Conservation (phyloP, 2,888 invertebrate species). For the Anorthoa munda region DNA sequence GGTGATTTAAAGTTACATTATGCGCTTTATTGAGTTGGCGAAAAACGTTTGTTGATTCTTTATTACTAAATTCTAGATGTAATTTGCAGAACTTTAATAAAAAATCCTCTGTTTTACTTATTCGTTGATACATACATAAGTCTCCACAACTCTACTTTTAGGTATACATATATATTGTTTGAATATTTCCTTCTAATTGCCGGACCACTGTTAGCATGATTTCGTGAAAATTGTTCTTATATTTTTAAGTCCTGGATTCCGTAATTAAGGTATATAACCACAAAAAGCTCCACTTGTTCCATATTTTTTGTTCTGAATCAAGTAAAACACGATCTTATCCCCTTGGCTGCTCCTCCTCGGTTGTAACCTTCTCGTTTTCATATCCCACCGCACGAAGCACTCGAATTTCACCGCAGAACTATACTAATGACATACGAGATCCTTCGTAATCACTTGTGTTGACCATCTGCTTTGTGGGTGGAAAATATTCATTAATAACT, state of each 20-base stretch:
- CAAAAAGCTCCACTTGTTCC: no score
- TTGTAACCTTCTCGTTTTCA: slow-evolving; percentile 66
- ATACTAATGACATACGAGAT: slow-evolving; percentile 56
- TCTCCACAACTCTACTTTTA: no score
- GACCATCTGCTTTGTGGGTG: slow-evolving; percentile 39
- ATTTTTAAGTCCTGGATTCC: no score
- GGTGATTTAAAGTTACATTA: neutral
- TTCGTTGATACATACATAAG: no score
- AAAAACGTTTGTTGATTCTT: neutral
- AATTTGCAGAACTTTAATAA: no score
- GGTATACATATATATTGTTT: no score
- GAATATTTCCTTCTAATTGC: neutral
- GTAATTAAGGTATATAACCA: neutral
- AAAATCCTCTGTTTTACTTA: no score
- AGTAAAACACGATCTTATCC: slow-evolving; percentile 50
- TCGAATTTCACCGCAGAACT: slow-evolving; percentile 72
- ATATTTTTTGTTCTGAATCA: slow-evolving; percentile 12
- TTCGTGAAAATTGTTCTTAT: neutral
- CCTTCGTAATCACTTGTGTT: slow-evolving; percentile 38
- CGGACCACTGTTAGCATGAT: neutral
- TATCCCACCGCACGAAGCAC: slow-evolving; percentile 68
- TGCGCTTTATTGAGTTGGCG: neutral
- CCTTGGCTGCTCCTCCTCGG: slow-evolving; percentile 50
- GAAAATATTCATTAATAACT: slow-evolving; percentile 11
- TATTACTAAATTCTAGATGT: no score